These are phyloP conservation scores for Colletes collaris DNA, from an alignment of 2,888 invertebrate genomes.

Conservation along the genomic window DNA sequence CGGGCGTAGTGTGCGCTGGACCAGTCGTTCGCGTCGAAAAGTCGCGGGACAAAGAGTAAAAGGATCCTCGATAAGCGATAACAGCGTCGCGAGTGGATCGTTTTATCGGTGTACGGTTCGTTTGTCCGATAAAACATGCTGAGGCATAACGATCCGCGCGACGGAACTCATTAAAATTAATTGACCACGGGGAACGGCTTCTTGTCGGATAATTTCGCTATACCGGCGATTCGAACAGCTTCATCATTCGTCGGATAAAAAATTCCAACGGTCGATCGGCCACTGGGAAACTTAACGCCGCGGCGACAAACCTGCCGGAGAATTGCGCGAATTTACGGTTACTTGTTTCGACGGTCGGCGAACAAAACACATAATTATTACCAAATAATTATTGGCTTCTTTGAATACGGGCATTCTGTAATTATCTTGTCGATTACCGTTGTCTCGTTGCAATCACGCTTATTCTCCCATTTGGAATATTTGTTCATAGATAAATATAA, in stretches of 20 bases:
- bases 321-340: conserved; percentile 18
- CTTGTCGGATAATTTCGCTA: conserved; percentile 26
- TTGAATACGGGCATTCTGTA: too few species aligned
- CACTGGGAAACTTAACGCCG: not conserved
- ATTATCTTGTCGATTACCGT: too few species aligned
- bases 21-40: too few species aligned
- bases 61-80: conserved; percentile 19
- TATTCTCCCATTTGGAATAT: too few species aligned
- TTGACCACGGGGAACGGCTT: conserved; percentile 49
- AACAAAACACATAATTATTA: conserved; percentile 41
- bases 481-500: too few species aligned
- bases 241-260: not conserved
- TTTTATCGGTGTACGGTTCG: conserved; percentile 26
- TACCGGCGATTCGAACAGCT: conserved; percentile 16
- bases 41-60: too few species aligned
- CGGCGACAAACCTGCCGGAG: not conserved
- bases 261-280: not conserved
- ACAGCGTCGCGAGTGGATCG: conserved; percentile 9
- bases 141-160: conserved; percentile 17
- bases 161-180: conserved; percentile 66
- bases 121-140: conserved; percentile 34
- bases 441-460: too few species aligned
- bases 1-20: too few species aligned
- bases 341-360: conserved; percentile 26
- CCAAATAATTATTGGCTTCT: too few species aligned